phyloP scores from a whole-genome alignment of 2,113 vertebrate genomes.

The Amazona guildingii region DNA sequence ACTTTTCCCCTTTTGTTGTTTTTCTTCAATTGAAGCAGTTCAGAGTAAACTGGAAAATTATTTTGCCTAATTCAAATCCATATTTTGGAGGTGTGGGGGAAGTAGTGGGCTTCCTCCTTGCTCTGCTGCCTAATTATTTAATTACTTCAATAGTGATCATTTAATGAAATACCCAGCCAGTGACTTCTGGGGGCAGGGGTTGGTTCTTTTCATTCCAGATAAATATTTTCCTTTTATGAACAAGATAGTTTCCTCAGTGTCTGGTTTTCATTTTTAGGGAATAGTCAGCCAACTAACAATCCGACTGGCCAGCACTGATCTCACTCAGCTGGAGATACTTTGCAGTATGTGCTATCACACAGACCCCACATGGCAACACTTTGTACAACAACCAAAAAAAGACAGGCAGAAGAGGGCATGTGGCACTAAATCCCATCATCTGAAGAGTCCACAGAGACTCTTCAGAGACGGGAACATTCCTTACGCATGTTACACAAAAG shows the following conservation, averaged over 20 bases:
- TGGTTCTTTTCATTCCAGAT: background rate
- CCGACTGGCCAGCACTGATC: background rate
- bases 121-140: background rate
- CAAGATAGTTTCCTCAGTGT: background rate
- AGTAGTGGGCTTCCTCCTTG: background rate
- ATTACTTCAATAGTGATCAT: background rate
- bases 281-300: background rate
- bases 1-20: background rate
- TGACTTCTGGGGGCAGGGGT: background rate
- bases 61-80: background rate
- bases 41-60: background rate
- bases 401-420: conserved; percentile 30
- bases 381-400: conserved; percentile 35
- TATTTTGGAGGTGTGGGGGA: background rate
- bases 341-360: conserved; percentile 27
- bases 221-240: conserved; percentile 39
- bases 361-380: conserved; percentile 31
- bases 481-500: conserved; percentile 20
- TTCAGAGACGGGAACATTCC: conserved; percentile 34
- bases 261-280: conserved; percentile 45
- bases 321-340: conserved; percentile 20
- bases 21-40: background rate
- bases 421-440: conserved; percentile 49
- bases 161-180: background rate
- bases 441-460: conserved; percentile 28